Conservation (phyloP, 2,888 invertebrate species). For the Temnothorax unifasciatus region DNA sequence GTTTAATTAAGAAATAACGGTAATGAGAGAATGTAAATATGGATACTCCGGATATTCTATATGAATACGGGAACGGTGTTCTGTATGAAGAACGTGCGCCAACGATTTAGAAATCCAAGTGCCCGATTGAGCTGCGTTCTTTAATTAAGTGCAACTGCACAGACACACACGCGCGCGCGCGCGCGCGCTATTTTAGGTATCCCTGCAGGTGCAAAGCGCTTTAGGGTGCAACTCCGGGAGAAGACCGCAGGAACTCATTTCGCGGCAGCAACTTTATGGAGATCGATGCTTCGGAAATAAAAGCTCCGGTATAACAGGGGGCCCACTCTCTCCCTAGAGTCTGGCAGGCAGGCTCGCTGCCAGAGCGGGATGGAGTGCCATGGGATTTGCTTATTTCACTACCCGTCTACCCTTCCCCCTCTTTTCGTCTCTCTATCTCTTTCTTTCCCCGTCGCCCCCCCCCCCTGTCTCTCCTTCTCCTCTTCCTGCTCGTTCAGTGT, state of each 20-base stretch:
- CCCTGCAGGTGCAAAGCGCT: conserved; percentile 51
- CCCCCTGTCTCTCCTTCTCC: background rate
- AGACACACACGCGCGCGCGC: background rate
- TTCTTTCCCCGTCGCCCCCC: background rate
- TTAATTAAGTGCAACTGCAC: conserved; percentile 42
- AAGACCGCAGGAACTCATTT: conserved; percentile 70
- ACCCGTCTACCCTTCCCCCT: conserved; percentile 21
- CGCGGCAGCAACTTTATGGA: conserved; percentile 75
- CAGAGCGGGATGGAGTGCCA: conserved; percentile 55
- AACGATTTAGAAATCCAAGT: background rate
- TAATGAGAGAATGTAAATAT: background rate
- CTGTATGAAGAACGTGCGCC: background rate
- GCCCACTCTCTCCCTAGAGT: conserved; percentile 50
- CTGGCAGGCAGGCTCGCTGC: conserved; percentile 55
- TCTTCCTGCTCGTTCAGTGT: conserved; percentile 56
- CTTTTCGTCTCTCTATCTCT: background rate
- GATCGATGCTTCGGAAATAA: conserved; percentile 79
- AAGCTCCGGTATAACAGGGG: conserved; percentile 67
- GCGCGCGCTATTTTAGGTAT: conserved; percentile 1
- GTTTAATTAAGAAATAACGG: conserved; percentile 6
- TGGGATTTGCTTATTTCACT: conserved; percentile 75
- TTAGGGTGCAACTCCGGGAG: conserved; percentile 60
- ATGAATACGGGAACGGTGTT: background rate
- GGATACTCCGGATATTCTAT: background rate
- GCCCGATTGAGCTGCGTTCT: conserved; percentile 21